These are phyloP conservation scores for Machimus atricapillus DNA, from an alignment of 2,888 invertebrate genomes.

Conservation along the genomic window DNA sequence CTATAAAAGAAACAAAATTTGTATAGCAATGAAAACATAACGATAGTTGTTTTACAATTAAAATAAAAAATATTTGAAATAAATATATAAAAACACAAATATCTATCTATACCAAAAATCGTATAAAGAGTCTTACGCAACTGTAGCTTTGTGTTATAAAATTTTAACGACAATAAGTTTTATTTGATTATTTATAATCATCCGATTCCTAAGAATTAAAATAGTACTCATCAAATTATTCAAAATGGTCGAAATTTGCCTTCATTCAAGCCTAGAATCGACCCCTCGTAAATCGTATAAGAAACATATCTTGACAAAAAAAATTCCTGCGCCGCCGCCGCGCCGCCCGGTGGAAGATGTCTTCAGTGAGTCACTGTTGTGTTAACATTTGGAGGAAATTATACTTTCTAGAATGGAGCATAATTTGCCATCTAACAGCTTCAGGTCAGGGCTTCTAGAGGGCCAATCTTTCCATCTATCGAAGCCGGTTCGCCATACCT, in stretches of 20 bases:
- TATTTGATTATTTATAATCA: neutral
- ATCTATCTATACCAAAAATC: neutral
- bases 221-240: neutral
- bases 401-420: neutral
- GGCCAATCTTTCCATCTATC: neutral
- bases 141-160: neutral
- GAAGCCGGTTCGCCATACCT: neutral
- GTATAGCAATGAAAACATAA: neutral
- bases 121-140: neutral
- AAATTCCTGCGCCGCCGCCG: no score
- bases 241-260: neutral
- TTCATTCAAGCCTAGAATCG: neutral
- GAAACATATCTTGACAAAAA: neutral
- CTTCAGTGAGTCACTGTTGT: neutral
- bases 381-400: neutral
- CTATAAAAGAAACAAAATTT: neutral
- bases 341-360: no score
- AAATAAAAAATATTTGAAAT: neutral
- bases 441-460: neutral
- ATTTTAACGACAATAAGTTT: neutral
- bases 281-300: neutral
- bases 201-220: neutral
- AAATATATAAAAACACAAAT: neutral
- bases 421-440: neutral
- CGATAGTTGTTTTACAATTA: neutral